phyloP scores from a whole-genome alignment of 1,140 invertebrate species.

The Melipona quadrifasciata region DNA sequence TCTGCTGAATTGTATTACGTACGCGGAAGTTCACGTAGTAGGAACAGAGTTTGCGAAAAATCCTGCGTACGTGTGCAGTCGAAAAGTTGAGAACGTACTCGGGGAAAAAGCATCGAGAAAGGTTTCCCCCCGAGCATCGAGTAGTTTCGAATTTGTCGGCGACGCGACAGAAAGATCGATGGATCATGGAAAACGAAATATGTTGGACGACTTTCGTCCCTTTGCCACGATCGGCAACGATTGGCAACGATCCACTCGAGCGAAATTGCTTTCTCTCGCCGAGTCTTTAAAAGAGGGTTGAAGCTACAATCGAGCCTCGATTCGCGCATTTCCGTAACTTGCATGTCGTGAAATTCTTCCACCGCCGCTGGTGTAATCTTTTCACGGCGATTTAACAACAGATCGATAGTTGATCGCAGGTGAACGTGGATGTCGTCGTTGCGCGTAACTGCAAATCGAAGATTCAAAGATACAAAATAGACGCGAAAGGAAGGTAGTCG shows the following conservation, averaged over 20 bases:
- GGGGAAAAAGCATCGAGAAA: background rate
- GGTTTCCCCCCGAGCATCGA: background rate
- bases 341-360: background rate
- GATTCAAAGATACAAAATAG: background rate
- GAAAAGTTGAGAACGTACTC: background rate
- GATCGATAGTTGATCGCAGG: too few species aligned
- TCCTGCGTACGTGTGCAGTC: background rate
- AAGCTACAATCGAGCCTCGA: background rate
- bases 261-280: conserved; percentile 14
- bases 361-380: background rate
- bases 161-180: background rate
- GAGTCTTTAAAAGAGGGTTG: background rate
- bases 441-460: too few species aligned
- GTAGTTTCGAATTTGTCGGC: background rate
- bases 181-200: conserved; percentile 2
- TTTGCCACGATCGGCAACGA: background rate
- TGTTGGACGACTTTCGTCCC: background rate
- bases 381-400: background rate
- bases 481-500: background rate
- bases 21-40: too few species aligned
- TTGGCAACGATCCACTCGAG: background rate
- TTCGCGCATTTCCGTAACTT: background rate
- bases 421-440: too few species aligned
- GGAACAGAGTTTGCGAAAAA: background rate
- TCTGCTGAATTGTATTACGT: too few species aligned